These are phyloP conservation scores for Dicranocentrus wangi DNA, from an alignment of 2,888 invertebrate genomes.

Conservation along the genomic window DNA sequence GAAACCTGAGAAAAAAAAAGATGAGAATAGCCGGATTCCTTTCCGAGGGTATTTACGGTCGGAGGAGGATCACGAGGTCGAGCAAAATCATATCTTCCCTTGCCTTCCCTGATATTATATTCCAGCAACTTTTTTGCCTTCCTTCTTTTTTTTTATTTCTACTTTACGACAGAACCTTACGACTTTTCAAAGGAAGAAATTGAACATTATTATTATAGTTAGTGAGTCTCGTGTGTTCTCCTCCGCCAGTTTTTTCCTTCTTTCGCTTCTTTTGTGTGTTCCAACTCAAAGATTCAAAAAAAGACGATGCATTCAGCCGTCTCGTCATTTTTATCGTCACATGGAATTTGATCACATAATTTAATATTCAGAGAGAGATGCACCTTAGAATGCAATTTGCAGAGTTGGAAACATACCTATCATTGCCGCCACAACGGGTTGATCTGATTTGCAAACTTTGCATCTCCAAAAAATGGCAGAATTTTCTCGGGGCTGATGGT, in stretches of 20 bases:
- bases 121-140: conserved; percentile 10
- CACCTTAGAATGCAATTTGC: no score
- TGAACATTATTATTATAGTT: conserved; percentile 49
- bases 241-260: conserved; percentile 4
- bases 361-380: no score
- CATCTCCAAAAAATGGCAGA: not conserved
- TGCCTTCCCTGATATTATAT: not conserved
- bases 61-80: conserved; percentile 54
- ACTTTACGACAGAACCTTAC: conserved; percentile 26
- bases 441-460: conserved; percentile 5
- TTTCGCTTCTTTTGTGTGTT: no score
- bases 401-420: not conserved
- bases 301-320: no score
- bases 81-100: conserved; percentile 46
- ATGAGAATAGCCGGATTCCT: no score
- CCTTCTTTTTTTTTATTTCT: conserved; percentile 3
- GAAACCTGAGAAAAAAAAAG: no score
- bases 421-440: not conserved
- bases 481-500: no score
- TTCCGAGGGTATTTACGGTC: conserved; percentile 47
- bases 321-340: no score
- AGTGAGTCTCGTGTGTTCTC: not conserved
- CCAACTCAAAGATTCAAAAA: no score
- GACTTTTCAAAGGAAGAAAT: conserved; percentile 47
- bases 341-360: no score